Percentiles rank a stretch among this genome's conserved stretches.
Evolutionary conservation across 2,888 invertebrate genomes (phyloP).

Genomic region (Syritta pipiens): DNA sequence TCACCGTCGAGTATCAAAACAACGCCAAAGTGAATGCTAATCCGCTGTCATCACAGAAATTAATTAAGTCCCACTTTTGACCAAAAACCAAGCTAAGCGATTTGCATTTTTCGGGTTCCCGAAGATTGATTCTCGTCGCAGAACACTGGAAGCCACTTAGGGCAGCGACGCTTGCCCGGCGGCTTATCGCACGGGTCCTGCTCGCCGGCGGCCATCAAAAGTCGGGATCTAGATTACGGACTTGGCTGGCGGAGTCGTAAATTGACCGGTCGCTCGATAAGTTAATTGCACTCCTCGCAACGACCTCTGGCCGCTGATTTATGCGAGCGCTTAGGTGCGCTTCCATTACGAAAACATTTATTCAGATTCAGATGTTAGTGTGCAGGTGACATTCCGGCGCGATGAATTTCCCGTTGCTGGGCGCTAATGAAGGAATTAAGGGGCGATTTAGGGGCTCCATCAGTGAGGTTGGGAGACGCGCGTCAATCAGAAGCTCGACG

Average conservation of each 20-base stretch:
- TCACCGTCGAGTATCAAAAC: conserved; percentile 19
- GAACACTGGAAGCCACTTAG: conserved; percentile 49
- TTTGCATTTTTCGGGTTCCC: neutral
- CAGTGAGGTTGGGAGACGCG: neutral
- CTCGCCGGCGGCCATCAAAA: conserved; percentile 15
- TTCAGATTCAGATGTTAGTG: conserved; percentile 28
- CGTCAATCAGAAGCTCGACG: conserved; percentile 15
- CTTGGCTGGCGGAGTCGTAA: conserved; percentile 19
- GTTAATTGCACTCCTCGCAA: conserved; percentile 27
- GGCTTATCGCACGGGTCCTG: conserved; percentile 1
- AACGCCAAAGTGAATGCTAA: conserved; percentile 41
- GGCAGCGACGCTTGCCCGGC: neutral
- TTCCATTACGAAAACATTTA: conserved; percentile 51
- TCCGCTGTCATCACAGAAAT: conserved; percentile 56
- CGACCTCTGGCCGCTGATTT: conserved; percentile 18
- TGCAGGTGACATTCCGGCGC: conserved; percentile 38
- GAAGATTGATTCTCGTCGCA: neutral
- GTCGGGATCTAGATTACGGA: conserved; percentile 23
- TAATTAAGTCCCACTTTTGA: conserved; percentile 42
- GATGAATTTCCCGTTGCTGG: conserved; percentile 20
- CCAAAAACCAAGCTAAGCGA: neutral
- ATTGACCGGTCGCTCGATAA: conserved; percentile 28
- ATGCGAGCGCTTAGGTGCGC: conserved; percentile 29
- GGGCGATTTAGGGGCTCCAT: neutral
- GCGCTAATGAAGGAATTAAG: conserved; percentile 8